These are phyloP conservation scores for Apodemus speciosus DNA, from an alignment of 2,113 vertebrate genomes.

Conservation along the genomic window DNA sequence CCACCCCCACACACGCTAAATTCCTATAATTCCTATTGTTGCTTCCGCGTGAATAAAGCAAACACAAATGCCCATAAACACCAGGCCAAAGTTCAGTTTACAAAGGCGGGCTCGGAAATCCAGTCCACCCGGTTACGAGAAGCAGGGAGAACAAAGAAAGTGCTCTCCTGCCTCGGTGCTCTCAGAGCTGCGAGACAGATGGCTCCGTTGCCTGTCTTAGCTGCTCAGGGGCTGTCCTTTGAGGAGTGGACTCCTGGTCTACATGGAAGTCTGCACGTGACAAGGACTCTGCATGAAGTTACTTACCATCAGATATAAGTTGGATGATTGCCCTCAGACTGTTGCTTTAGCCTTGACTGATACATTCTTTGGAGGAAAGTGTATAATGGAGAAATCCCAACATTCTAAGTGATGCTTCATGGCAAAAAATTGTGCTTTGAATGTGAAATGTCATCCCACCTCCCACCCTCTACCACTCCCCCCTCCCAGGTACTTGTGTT, in stretches of 20 bases:
- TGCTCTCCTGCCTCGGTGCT: not conserved
- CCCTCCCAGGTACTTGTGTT: not conserved
- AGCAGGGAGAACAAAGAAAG: slow-evolving; percentile 36
- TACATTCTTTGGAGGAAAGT: slow-evolving; percentile 32
- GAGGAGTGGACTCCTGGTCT: not conserved
- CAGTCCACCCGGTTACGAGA: not conserved
- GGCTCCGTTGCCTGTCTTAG: not conserved
- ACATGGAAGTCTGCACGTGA: not conserved
- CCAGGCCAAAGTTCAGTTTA: slow-evolving; percentile 41
- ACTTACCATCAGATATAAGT: slow-evolving; percentile 13
- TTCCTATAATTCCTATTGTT: slow-evolving; percentile 48
- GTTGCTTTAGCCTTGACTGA: slow-evolving; percentile 41
- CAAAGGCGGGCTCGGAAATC: slow-evolving; percentile 42
- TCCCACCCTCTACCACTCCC: not conserved
- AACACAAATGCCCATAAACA: slow-evolving; percentile 47
- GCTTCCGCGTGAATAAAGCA: slow-evolving; percentile 51
- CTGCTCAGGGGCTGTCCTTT: not conserved
- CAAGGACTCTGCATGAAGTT: not conserved
- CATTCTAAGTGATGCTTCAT: slow-evolving; percentile 44
- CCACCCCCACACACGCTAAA: not conserved
- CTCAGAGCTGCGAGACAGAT: not conserved
- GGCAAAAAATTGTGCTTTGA: not conserved
- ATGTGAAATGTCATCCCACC: not conserved
- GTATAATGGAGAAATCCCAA: slow-evolving; percentile 41
- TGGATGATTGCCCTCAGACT: not conserved